Base-by-base conservation (phyloP, 2,797 vertebrate species). In the Anomalospiza imberbis region DNA sequence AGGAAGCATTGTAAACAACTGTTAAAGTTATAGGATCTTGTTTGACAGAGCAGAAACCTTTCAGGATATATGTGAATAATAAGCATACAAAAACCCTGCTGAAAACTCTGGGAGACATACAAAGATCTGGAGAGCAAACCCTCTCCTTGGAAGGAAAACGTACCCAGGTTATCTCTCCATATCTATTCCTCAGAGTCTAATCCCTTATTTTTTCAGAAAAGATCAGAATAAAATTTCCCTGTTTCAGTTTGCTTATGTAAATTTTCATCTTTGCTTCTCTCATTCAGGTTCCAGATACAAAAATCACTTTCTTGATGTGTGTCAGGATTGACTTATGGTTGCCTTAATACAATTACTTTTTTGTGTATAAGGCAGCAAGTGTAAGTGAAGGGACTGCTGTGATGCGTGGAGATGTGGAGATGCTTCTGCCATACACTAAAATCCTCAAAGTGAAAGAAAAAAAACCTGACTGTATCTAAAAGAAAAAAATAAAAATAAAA, bases 1-100 rank as follows among this genome's bases (percentile, higher is more conserved):
- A 77, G 60, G 60, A 91, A 89, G 72, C 60, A 67, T 75, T 78
- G 50, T 74, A 81, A 93, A 95, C 82, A 88, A 72, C 88, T 42
- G 53, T 60, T 94, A 42, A 97, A 97, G 91, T 97, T 94, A 82
- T 25, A 91, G 73, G 42, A 22, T 91, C 62, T 87, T 48, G 34
- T 82, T 58, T 91, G 83, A 58, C 29, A 62, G 86, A 50, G 54
- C 70, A 93, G 86, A 79, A 89, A 18, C 54, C 60, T 75, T 60
- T 86, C 85, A 92, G 38, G 48, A 32, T 79, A 68, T 57, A 85
- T 1, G 7, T 63, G 70, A 81, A 48, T 72, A 90, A 53, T 79
- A 88, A 74, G 34, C 11, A 74, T 86, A 81, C 47, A 72, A 44
- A 81, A 79, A 9, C 20, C 25, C 29, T 78, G 0, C 62, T 84